A percentile compares a stretch with the other conserved stretches of the same genome.
Conservation (phyloP, 1,140 invertebrate genomes). For the Atta texana region DNA sequence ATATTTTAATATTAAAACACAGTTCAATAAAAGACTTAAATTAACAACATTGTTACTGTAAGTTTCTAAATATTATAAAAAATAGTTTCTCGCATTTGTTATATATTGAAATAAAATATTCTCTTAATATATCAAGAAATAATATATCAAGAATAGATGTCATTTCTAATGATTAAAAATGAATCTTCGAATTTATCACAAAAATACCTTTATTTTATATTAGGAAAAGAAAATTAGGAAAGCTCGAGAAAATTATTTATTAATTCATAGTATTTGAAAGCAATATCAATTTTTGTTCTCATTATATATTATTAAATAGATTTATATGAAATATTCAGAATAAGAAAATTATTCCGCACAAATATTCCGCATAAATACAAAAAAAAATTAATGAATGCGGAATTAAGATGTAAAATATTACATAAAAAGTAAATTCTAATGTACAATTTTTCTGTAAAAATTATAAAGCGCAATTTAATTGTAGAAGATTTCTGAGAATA, state of each 20-base stretch:
- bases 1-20: not conserved
- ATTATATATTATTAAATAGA: constrained; percentile 38
- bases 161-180: constrained; percentile 26
- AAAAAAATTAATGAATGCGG: not conserved
- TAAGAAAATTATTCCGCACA: not conserved
- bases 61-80: not conserved
- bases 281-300: constrained; percentile 25
- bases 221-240: not conserved
- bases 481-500: not conserved
- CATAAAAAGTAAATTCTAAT: not conserved
- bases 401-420: constrained; percentile 3
- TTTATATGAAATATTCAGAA: constrained; percentile 22
- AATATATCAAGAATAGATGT: not conserved
- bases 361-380: not conserved
- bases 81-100: not conserved
- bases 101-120: not conserved
- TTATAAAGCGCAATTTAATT: not conserved
- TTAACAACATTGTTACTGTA: not conserved
- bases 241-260: not conserved
- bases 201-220: not conserved
- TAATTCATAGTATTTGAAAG: constrained; percentile 5
- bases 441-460: not conserved
- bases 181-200: not conserved
- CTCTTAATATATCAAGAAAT: not conserved
- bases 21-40: not conserved